Evolutionary conservation across 2,888 invertebrate genomes (phyloP), one percentile per base, ranked within the genome.

Genomic region (Oscheius myriophilus): DNA sequence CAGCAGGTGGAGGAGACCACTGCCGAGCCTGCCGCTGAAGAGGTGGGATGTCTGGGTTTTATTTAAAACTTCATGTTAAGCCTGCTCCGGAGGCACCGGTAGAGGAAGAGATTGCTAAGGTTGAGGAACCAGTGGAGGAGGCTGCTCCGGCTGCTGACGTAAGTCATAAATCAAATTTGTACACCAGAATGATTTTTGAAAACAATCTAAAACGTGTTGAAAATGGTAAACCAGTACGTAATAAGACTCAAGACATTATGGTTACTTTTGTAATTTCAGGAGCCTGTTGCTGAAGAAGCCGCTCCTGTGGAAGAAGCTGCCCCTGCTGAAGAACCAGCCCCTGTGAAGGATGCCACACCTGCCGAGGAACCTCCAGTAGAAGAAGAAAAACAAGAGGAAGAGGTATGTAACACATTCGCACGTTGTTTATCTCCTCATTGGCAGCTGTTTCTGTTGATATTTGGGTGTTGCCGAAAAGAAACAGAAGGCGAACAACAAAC

Each of bases 241-340:
- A n/a, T n/a, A n/a, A n/a, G n/a, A n/a, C n/a, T n/a, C n/a, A n/a
- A n/a, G n/a, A n/a, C n/a, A n/a, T n/a, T n/a, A n/a, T n/a, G n/a
- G n/a, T n/a, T n/a, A n/a, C n/a, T n/a, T n/a, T n/a, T n/a, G n/a
- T n/a, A n/a, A n/a, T n/a, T 53, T 18, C 55, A 64, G 23, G 67
- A 51, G 43, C 63, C 71, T 45, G 70, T 25, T 45, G 72, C 70
- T n/a, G 77, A 75, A 25, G 70, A 70, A n/a, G 58, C 71, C 41
- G 69, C 71, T 52, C 54, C 45, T 7, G 59, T 52, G 1, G 68
- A 70, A 25, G 70, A 70, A 21, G 64, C 23, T n/a, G 46, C 63
- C 1, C 18, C 49, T 23, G 65, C 52, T 42, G 69, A 69, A 41
- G 41, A 63, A 18, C 61, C 61, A 11, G 61, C 33, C 41, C 61